Base-by-base conservation (phyloP, 2,888 invertebrate species). In the Acanthoscelides obtectus region DNA sequence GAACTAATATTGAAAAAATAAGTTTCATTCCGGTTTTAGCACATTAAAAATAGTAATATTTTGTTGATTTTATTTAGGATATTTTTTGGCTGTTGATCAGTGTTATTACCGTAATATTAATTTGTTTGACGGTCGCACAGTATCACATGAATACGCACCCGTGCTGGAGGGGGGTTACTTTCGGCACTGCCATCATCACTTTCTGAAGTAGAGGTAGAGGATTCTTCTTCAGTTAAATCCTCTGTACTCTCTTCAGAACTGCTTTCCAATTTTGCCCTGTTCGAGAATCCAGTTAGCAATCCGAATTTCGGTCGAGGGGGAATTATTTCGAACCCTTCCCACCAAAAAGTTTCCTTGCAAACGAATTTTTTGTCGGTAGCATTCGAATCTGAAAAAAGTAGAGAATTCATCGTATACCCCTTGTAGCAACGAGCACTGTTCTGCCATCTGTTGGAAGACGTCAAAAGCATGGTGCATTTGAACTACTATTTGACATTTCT, bases 261-360 rank as follows among this genome's bases (percentile, higher is more conserved):
- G 21, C 71, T 20, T 70, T 77, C 76, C 19, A 73, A 71, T 1
- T 25, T 22, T 2, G 68, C 64, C 70, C 80, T 74, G 67, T 76
- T 77, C 17, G 77, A 73, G 70, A 84, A 83, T 3, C 76, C 68
- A 77, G 89, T 90, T 63, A 93, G 84, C 22, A 92, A 82, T 0
- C 92, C 92, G 68, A 92, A 85, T 66, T 89, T 88, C 0, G 88
- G 88, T 21, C 91, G 87, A 0, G 89, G 87, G 0, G 92, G 91
- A 5, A 88, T 87, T 68, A 93, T 86, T 84, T 90, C 89, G 70
- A 92, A 87, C 21, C 92, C 92, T 72, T 90, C 90, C 92, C 92
- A 92, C 92, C 92, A 92, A 86, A 91, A 91, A 72, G 88, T 86
- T 81, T 92, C 91, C 82, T 89, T 90, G 80, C 90, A 90, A 68